Base-by-base conservation (phyloP, 2,113 vertebrate genomes). In the Cygnus atratus region DNA sequence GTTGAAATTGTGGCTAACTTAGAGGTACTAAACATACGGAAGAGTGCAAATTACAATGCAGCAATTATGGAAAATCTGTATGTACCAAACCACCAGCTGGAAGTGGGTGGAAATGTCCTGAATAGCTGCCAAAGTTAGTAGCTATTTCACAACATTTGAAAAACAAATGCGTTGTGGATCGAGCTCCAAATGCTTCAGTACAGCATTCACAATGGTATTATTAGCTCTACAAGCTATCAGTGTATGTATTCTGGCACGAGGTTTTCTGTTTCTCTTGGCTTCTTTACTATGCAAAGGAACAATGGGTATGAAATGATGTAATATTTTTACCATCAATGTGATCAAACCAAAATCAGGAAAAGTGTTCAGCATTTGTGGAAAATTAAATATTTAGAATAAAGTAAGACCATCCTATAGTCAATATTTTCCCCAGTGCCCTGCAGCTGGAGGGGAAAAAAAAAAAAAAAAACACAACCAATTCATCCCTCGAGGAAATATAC, bases 121-220 rank as follows among this genome's bases (percentile, higher is more conserved):
- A 97, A 96, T 71, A 95, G 87, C 91, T 97, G 96, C 96, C 96
- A 97, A 93, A 97, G 88, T 96, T 95, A 95, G 95, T 76, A 96
- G 96, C 92, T 96, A 97, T 97, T 96, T 96, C 96, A 97, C 96
- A 97, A 96, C 96, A 96, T 97, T 96, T 96, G 84, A 94, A 95
- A 96, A 96, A 96, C 87, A 96, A 96, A 96, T 63, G 88, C 77
- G 21, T 92, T 96, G 87, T 93, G 87, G 88, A 71, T 96, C 22
- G 2, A 87, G 96, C 67, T 91, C 78, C 91, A 77, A 96, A 93
- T 94, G 87, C 91, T 94, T 94, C 86, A 80, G 91, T 62, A 83
- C 71, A 80, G 89, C 92, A 57, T 93, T 97, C 88, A 93, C 19
- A n/a, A 62, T 33, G 81, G 84, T 97, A 94, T 96, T 97, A 96